These are phyloP conservation scores for Onychomys torridus DNA, from an alignment of 2,797 vertebrate species.

Conservation along the genomic window DNA sequence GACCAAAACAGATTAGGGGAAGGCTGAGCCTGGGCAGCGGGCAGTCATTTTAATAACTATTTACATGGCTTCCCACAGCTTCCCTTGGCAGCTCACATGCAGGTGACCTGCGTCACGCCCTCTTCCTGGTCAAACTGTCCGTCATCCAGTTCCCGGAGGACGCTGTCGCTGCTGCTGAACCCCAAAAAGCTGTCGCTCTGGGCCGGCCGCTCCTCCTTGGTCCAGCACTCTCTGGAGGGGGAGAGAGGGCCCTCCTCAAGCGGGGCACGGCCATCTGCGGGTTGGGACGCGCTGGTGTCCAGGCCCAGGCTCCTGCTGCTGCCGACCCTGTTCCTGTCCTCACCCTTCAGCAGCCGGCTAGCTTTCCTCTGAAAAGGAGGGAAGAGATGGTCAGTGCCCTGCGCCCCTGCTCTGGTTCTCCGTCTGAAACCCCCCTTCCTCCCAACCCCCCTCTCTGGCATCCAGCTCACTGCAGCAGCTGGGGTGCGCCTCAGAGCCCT, in stretches of 20 bases:
- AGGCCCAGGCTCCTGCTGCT: constrained; percentile 81
- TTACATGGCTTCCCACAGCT: constrained; percentile 72
- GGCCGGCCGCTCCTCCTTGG: constrained; percentile 72
- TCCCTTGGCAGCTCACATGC: constrained; percentile 90
- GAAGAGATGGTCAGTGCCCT: not conserved
- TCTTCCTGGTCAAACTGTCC: constrained; percentile 96
- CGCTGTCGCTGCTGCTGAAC: constrained; percentile 90
- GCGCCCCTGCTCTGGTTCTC: not conserved
- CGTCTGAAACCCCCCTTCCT: no score
- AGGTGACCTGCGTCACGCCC: constrained; percentile 96
- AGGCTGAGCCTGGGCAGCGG: constrained; percentile 40
- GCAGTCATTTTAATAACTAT: constrained; percentile 59
- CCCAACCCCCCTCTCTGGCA: not conserved
- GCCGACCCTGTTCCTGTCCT: constrained; percentile 83
- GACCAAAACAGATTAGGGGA: constrained; percentile 28
- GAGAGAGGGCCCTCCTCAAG: constrained; percentile 75
- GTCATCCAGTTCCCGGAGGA: constrained; percentile 94
- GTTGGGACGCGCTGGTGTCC: constrained; percentile 73
- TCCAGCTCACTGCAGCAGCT: not conserved
- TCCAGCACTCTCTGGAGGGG: constrained; percentile 82
- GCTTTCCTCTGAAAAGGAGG: constrained; percentile 87
- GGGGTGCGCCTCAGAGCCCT: not conserved
- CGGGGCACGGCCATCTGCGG: constrained; percentile 55
- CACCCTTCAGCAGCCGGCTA: constrained; percentile 76
- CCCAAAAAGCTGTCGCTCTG: constrained; percentile 89